phyloP scores from a whole-genome alignment of 2,888 invertebrate genomes.

The Apodemia mormo region DNA sequence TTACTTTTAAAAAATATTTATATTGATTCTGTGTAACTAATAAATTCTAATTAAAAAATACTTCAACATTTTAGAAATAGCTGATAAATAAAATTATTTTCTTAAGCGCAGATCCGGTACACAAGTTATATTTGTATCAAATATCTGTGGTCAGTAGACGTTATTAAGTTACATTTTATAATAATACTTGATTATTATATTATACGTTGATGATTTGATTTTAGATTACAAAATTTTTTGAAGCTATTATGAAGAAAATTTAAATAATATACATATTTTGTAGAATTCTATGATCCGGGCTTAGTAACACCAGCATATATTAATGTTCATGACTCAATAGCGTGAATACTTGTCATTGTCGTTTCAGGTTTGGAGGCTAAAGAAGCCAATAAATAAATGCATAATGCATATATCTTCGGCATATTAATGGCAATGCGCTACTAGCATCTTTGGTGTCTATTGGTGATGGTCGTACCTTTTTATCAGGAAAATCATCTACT shows the following conservation, averaged over 20 bases:
- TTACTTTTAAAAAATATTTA: neutral
- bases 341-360: no score
- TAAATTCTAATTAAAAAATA: neutral
- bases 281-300: no score
- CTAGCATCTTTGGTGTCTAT: no score
- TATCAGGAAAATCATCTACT: no score
- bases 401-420: no score
- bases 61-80: neutral
- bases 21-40: neutral
- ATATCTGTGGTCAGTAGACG: neutral
- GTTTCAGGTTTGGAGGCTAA: no score
- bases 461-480: no score
- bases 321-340: no score
- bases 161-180: neutral
- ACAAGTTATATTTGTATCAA: neutral
- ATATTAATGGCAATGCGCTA: no score
- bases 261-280: neutral
- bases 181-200: neutral
- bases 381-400: no score
- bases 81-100: neutral
- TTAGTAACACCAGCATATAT: no score
- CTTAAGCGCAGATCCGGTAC: neutral
- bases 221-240: neutral
- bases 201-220: neutral
- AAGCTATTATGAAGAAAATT: neutral